Base-by-base conservation (phyloP, 2,888 invertebrate genomes). In the Diaperis boleti region DNA sequence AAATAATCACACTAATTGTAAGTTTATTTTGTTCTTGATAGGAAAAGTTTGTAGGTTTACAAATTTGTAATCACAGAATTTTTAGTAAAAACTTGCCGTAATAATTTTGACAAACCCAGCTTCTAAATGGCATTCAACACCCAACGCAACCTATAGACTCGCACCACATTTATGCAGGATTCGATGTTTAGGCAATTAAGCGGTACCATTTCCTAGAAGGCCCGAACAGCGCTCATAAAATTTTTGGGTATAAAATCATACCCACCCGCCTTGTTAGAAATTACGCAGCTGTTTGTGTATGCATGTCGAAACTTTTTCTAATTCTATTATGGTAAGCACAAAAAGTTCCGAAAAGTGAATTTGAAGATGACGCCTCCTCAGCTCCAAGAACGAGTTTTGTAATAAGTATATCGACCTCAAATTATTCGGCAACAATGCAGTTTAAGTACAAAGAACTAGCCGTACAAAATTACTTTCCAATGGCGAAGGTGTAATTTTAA, bases 401-500 rank as follows among this genome's bases (percentile, higher is more conserved):
- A 57, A 54, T 54, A 54, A 22, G 54, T 44, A 49, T 29, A 49
- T 49, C 59, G 59, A 59, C 59, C 49, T 49, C 20, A 45, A 45
- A 56, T 56, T 55, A 44, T 22, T 45, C 59, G n/a, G 31, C 49
- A 59, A 59, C 41, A 55, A 54, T 54, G 41, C 37, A 18, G 29
- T 13, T 29, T 29, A 22, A 17, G 31, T 44, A 59, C 59, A 59
- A 59, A 59, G 59, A 59, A 59, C 59, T 60, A 60, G 59, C 55
- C 22, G 31, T 7, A 49, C 37, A 41, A 56, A 57, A 62, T 57
- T 62, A 47, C 52, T 49, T 59, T 59, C 35, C 61, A 55, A 49
- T 41, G 20, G 10, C 15, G 44, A 63, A 63, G 59, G 63, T 63
- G 45, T 59, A 63, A 57, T 59, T 59, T 59, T 39, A 47, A 55